Evolutionary conservation across 2,113 vertebrate genomes (phyloP).

Genomic region (Monopterus albus): DNA sequence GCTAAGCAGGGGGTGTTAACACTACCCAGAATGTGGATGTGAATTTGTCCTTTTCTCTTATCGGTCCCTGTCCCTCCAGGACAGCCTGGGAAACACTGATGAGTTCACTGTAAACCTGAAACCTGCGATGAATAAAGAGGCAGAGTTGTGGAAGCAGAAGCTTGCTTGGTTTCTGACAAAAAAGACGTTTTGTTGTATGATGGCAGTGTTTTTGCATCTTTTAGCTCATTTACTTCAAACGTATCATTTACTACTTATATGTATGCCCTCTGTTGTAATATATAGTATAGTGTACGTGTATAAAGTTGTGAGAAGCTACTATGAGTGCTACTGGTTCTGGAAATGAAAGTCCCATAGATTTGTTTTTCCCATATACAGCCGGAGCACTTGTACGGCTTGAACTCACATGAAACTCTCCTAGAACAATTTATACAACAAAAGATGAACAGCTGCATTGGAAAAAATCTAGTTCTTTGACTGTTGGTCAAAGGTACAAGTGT

Average conservation of each 20-base stretch:
- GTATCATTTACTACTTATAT: not conserved
- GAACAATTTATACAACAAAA: not conserved
- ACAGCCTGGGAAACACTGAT: constrained; percentile 48
- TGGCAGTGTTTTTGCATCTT: constrained; percentile 1
- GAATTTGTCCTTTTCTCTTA: constrained; percentile 66
- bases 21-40: constrained; percentile 43
- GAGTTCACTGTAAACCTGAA: constrained; percentile 27
- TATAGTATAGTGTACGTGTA: not conserved
- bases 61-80: constrained; percentile 60
- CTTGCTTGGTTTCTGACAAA: constrained; percentile 8
- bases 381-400: not conserved
- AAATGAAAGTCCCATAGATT: no score
- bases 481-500: no score
- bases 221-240: not conserved
- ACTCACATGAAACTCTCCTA: not conserved
- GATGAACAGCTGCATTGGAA: not conserved
- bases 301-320: not conserved
- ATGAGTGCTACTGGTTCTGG: not conserved
- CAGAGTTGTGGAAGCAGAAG: not conserved
- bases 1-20: constrained; percentile 36
- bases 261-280: not conserved
- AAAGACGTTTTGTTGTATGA: not conserved
- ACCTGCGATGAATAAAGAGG: constrained; percentile 34
- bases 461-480: not conserved
- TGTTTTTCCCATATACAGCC: not conserved